These are phyloP conservation scores for Fistularia tabacaria DNA, from an alignment of 2,797 vertebrate genomes.

Conservation along the genomic window DNA sequence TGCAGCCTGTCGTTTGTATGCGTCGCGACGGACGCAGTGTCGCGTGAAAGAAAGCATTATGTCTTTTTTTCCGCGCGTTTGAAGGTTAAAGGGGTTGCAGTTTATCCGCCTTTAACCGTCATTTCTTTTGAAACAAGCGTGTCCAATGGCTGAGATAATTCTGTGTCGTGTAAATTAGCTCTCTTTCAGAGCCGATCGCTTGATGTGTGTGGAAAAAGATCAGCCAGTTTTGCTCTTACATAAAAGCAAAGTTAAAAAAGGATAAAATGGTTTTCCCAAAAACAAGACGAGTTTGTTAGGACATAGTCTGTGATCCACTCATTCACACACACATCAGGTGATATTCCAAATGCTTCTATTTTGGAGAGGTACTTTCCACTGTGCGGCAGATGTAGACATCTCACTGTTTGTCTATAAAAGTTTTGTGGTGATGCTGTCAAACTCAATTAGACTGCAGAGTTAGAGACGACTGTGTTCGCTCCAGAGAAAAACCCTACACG, in stretches of 20 bases:
- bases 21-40: background rate
- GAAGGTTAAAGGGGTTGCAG: too few species aligned
- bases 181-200: too few species aligned
- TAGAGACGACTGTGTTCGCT: slow-evolving; percentile 19
- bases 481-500: slow-evolving; percentile 11
- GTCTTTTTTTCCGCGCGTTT: too few species aligned
- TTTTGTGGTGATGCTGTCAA: slow-evolving; percentile 54
- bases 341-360: slow-evolving; percentile 63
- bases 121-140: too few species aligned
- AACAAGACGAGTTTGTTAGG: background rate
- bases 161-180: too few species aligned
- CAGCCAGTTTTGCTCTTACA: too few species aligned
- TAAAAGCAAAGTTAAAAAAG: background rate
- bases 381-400: slow-evolving; percentile 40
- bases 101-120: too few species aligned
- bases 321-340: slow-evolving; percentile 38
- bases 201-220: too few species aligned
- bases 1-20: background rate
- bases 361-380: slow-evolving; percentile 38
- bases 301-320: slow-evolving; percentile 13
- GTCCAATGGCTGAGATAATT: too few species aligned
- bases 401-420: slow-evolving; percentile 64
- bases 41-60: background rate
- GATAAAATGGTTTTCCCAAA: background rate
- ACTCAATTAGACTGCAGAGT: slow-evolving; percentile 29